Conservation (phyloP, 2,888 invertebrate species). For the Andrena chrysosceles region DNA sequence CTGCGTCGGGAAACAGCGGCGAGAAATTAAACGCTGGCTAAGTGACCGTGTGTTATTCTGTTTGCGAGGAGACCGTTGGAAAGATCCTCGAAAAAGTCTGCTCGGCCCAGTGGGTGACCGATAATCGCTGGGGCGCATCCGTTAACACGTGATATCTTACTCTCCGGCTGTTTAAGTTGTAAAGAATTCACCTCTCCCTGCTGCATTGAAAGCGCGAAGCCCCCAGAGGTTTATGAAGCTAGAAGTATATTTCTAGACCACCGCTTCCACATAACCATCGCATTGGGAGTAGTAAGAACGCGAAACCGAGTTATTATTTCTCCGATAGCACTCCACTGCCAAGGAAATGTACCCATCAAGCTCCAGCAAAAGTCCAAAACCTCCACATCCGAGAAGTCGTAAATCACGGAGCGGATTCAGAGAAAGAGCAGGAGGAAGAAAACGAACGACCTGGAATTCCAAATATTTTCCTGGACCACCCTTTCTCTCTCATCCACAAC, state of each 20-base stretch:
- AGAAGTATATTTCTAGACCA: neutral
- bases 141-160: slow-evolving; percentile 62
- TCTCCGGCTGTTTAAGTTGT: slow-evolving; percentile 22
- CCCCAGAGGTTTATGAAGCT: neutral
- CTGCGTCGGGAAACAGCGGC: slow-evolving; percentile 59
- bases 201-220: neutral
- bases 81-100: slow-evolving; percentile 57
- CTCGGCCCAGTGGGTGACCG: slow-evolving; percentile 32
- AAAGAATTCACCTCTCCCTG: slow-evolving; percentile 34
- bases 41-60: slow-evolving; percentile 72
- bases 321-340: too few relatives aligned
- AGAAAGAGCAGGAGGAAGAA: neutral
- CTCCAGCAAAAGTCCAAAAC: too few relatives aligned
- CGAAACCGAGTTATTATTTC: too few relatives aligned
- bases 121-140: slow-evolving; percentile 45
- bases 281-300: too few relatives aligned
- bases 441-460: neutral
- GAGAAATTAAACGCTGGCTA: slow-evolving; percentile 61
- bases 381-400: too few relatives aligned
- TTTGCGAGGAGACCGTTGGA: slow-evolving; percentile 53
- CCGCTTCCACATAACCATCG: too few relatives aligned
- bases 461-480: slow-evolving; percentile 3
- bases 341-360: too few relatives aligned
- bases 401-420: too few relatives aligned
- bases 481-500: neutral